Evolutionary conservation across 2,113 vertebrate genomes (phyloP).

Genomic region (Gambusia affinis): DNA sequence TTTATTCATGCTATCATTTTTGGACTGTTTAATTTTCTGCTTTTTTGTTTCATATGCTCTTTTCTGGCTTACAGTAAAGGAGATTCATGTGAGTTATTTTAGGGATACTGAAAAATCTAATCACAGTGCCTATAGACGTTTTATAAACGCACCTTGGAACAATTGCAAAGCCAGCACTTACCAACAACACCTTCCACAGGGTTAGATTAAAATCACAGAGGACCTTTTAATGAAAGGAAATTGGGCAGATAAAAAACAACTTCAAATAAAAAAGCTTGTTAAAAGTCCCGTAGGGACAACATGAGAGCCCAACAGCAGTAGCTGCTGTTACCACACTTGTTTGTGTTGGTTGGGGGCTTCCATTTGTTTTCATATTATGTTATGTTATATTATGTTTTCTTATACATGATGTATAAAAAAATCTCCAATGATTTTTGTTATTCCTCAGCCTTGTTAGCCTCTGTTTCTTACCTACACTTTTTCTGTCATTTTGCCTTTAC

Average conservation of each 20-base stretch:
- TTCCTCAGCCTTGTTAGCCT: constrained; percentile 20
- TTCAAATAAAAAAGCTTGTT: constrained; percentile 67
- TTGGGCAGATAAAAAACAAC: constrained; percentile 86
- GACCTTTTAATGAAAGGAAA: constrained; percentile 87
- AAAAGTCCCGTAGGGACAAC: constrained; percentile 35
- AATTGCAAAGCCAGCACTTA: constrained; percentile 65
- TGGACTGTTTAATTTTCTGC: constrained; percentile 55
- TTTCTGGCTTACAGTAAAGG: constrained; percentile 24
- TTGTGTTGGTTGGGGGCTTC: constrained; percentile 46
- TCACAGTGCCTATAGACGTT: constrained; percentile 13
- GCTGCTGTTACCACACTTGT: constrained; percentile 26
- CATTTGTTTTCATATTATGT: constrained; percentile 6
- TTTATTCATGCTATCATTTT: constrained; percentile 65
- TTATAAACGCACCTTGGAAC: constrained; percentile 39
- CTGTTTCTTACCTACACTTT: constrained; percentile 58
- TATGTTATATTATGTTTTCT: not conserved
- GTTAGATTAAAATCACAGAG: constrained; percentile 85
- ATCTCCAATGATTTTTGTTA: constrained; percentile 56
- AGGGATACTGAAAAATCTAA: constrained; percentile 31
- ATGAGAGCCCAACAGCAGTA: constrained; percentile 45
- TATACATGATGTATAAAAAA: constrained; percentile 53
- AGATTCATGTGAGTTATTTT: constrained; percentile 35
- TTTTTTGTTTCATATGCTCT: constrained; percentile 26
- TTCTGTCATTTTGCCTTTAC: constrained; percentile 88
- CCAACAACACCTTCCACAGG: constrained; percentile 74